Conservation (phyloP, 2,113 vertebrate species). For the Malurus alboscapulatus region DNA sequence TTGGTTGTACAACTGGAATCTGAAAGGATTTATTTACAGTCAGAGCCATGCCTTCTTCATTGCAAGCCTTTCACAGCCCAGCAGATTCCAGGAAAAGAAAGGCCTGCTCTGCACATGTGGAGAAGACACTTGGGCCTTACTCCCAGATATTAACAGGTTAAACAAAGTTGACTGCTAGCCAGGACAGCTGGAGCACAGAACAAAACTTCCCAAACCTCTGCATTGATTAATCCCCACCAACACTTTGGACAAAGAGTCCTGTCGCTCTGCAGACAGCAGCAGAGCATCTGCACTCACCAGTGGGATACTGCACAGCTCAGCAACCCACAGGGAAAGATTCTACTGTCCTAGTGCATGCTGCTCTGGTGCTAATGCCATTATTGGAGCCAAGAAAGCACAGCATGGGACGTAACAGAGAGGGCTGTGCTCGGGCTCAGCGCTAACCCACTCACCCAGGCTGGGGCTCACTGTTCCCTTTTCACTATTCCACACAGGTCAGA, state of each 20-base stretch:
- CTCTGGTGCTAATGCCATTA: neutral
- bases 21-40: neutral
- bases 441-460: neutral
- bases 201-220: neutral
- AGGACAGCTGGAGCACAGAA: neutral
- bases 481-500: neutral
- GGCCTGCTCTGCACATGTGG: neutral
- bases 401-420: fast-evolving
- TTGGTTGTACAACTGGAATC: neutral
- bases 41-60: neutral
- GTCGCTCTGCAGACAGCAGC: neutral
- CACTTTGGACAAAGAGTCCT: neutral
- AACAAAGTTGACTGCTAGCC: neutral
- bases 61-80: neutral
- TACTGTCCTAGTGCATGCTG: neutral
- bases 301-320: neutral
- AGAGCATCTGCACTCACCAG: neutral
- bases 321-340: neutral
- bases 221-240: neutral
- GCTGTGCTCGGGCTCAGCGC: fast-evolving
- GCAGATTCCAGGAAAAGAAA: neutral
- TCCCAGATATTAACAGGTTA: neutral
- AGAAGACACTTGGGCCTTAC: neutral
- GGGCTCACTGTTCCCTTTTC: neutral
- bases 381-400: neutral